Conservation (phyloP, 2,113 vertebrate genomes). For the human (Homo sapiens) region GRCh38 chr9:130191001-130191500, state of each 20-base stretch:
- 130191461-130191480: fast-evolving
- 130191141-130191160: fast-evolving
- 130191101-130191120: neutral
- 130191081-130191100: neutral
- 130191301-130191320: neutral
- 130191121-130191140: neutral
- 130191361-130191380: neutral
- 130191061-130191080: fast-evolving
- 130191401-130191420: neutral
- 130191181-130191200: neutral
- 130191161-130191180: fast-evolving
- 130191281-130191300: neutral
- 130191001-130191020: fast-evolving
- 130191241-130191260: neutral
- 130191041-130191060: fast-evolving
- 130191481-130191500: fast-evolving
- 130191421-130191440: neutral
- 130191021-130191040: fast-evolving
- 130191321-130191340: neutral
- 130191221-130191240: neutral
- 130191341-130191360: fast-evolving
- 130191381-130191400: neutral
- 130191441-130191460: neutral
- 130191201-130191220: neutral
- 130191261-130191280: neutral